These are phyloP conservation scores for Heliangelus exortis DNA, from an alignment of 2,797 vertebrate species.

Conservation along the genomic window DNA sequence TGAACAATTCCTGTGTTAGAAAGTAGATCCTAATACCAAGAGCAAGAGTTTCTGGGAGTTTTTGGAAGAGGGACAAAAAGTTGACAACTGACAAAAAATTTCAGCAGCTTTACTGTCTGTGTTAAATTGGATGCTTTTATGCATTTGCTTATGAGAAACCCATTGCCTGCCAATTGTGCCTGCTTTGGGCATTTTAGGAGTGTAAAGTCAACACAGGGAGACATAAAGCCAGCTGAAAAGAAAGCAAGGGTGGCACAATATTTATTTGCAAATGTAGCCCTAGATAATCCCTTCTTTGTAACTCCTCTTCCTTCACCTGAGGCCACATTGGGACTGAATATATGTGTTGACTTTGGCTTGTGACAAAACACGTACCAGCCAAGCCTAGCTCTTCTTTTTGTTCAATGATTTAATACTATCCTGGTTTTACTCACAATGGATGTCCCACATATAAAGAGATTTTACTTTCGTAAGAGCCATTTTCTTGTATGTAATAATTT, in stretches of 20 bases:
- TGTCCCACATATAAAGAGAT: not conserved
- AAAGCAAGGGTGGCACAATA: not conserved
- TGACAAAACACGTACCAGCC: not conserved
- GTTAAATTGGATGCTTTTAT: not conserved
- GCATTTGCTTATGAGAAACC: not conserved
- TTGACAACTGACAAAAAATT: not conserved
- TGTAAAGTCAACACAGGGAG: not conserved
- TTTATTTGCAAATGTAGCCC: not conserved
- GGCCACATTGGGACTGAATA: not conserved
- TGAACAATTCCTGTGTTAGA: constrained; percentile 37
- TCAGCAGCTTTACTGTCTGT: not conserved
- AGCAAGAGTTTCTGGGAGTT: not conserved
- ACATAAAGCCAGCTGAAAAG: not conserved
- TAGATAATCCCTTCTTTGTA: not conserved
- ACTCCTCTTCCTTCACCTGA: not conserved
- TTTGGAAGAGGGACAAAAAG: not conserved
- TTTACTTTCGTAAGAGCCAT: not conserved
- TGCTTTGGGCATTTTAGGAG: not conserved
- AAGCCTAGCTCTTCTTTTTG: not conserved
- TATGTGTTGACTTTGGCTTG: not conserved
- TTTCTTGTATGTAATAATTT: not conserved
- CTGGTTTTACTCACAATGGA: not conserved
- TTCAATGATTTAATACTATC: not conserved
- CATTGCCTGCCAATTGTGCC: not conserved
- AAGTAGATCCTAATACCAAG: not conserved